Base-by-base conservation (phyloP, 2,797 vertebrate genomes). In the Pteronotus mesoamericanus region DNA sequence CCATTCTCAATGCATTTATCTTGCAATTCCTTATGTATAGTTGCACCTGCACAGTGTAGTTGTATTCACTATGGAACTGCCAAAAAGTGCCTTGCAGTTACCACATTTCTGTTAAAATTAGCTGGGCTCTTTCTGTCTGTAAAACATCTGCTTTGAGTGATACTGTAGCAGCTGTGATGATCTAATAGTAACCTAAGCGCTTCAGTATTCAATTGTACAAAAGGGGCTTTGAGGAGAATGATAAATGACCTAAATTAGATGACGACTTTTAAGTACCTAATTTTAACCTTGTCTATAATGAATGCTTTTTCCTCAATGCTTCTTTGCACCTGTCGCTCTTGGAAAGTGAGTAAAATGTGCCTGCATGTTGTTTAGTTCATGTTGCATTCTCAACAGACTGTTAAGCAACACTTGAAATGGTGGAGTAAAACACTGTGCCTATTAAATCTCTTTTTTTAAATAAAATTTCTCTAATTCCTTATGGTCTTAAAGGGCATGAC, bases 191-290 rank as follows among this genome's bases (percentile, higher is more conserved):
- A 98, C 98, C 16, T 91, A 98, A 98, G 96, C 98, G 97, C 98
- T 98, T 98, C 96, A 98, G 91, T 97, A 98, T 98, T 98, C 98
- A 98, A 19, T 98, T 97, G 94, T 98, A 98, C 97, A 98, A 98
- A 98, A 97, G 97, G 91, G 94, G 95, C 96, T 98, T 98, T 98
- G 98, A 98, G 97, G 88, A 97, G 96, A 94, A 98, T 98, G 98
- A 98, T 98, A 98, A 98, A 99, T 98, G 97, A 98, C 98, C 97
- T 98, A 98, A 98, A 99, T 98, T 98, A 98, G 97, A 96, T 97
- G 97, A 98, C 69, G 85, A 92, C 97, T 98, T 98, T 98, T 97
- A 98, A 98, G 98, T 94, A 97, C 92, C 98, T 98, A 97, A 98
- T 98, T 98, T 98, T 97, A 98, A 98, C 97, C 96, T 98, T 98